Evolutionary conservation across 2,888 invertebrate species (phyloP).

Genomic region (Mythimna pallens): DNA sequence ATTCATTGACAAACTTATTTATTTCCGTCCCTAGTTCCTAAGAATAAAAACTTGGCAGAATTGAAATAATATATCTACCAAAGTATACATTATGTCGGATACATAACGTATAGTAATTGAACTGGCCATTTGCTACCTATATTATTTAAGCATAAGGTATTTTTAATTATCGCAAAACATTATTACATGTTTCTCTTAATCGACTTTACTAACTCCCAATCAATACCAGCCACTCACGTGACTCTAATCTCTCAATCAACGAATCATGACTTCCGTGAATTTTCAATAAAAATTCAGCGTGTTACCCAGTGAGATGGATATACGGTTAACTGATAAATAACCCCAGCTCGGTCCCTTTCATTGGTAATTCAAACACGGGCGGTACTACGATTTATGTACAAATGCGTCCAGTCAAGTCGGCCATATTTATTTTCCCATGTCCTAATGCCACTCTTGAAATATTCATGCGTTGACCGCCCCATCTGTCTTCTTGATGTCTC

Average conservation of each 20-base stretch:
- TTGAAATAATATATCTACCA: no score
- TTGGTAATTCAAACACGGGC: constrained; percentile 84
- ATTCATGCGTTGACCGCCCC: constrained; percentile 87
- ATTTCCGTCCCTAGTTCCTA: no score
- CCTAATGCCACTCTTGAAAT: constrained; percentile 89
- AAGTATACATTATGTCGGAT: no score
- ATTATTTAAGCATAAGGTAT: no score
- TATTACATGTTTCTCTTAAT: no score
- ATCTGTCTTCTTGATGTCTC: constrained; percentile 85
- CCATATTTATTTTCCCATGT: constrained; percentile 88
- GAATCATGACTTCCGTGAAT: constrained; percentile 55
- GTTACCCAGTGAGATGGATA: constrained; percentile 74
- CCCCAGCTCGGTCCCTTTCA: constrained; percentile 71
- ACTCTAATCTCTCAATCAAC: constrained; percentile 32
- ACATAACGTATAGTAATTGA: no score
- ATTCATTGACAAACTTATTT: no score
- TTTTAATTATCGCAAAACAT: no score
- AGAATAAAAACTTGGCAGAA: no score
- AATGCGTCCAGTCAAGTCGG: constrained; percentile 85
- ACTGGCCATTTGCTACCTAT: no score
- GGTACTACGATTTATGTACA: constrained; percentile 87
- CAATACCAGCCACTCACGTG: constrained; percentile 1
- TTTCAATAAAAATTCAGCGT: constrained; percentile 82
- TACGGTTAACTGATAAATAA: constrained; percentile 85
- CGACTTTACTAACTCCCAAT: background rate